These are phyloP conservation scores for Drosophila ananassae DNA, from an alignment of 1,140 invertebrate species.

Conservation along the genomic window DNA sequence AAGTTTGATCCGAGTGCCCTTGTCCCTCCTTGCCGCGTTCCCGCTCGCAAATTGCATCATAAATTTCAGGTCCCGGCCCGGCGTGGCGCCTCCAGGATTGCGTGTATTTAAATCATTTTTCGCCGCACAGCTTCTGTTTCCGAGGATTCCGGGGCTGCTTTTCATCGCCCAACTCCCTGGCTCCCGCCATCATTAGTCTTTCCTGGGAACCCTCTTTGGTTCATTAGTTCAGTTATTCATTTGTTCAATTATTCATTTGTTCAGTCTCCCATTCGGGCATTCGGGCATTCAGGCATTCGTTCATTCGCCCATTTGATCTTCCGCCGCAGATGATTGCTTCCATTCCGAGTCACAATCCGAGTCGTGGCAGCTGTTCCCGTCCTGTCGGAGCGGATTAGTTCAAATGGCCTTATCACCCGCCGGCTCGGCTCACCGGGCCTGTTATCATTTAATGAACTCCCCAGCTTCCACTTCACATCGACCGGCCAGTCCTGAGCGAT, in stretches of 20 bases:
- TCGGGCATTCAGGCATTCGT: background rate
- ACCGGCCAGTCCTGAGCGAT: conserved; percentile 8
- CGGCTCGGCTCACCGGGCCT: conserved; percentile 27
- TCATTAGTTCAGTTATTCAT: background rate
- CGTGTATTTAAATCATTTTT: conserved; percentile 71
- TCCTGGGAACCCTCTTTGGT: conserved; percentile 17
- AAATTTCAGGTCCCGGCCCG: conserved; percentile 49
- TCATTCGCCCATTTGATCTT: background rate
- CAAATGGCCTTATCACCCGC: conserved; percentile 58
- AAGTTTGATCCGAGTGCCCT: background rate
- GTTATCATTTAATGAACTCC: conserved; percentile 78
- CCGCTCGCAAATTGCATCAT: conserved; percentile 54
- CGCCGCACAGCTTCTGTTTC: conserved; percentile 62
- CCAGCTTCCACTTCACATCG: conserved; percentile 33
- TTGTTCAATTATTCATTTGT: background rate
- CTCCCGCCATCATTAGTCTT: background rate
- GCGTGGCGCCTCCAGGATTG: conserved; percentile 64
- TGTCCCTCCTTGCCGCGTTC: background rate
- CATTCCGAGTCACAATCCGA: background rate
- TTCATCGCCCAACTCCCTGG: conserved; percentile 3
- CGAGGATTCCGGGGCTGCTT: background rate
- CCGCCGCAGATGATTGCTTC: background rate
- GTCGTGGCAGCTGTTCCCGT: conserved; percentile 2
- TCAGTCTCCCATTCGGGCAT: background rate
- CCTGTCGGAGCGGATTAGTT: conserved; percentile 26